These are phyloP conservation scores for Sibirionetta formosa DNA, from an alignment of 2,797 vertebrate species.

Conservation along the genomic window DNA sequence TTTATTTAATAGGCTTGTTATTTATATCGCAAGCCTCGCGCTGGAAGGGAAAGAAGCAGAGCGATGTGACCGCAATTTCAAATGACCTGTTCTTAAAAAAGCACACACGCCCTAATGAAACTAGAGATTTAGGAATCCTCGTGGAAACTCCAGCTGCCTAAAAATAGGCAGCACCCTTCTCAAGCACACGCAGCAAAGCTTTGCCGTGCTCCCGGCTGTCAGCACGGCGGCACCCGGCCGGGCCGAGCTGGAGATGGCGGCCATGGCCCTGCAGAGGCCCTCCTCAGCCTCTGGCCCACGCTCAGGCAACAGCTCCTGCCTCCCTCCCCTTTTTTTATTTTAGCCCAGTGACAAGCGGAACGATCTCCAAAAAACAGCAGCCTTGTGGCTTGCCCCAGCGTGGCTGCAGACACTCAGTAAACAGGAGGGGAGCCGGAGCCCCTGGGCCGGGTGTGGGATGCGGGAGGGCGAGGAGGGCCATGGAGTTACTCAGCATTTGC, in stretches of 20 bases:
- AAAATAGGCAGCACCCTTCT: constrained; percentile 58
- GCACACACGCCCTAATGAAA: constrained; percentile 67
- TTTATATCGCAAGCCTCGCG: not conserved
- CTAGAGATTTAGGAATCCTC: constrained; percentile 72
- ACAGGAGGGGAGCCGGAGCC: constrained; percentile 44
- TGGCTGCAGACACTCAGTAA: constrained; percentile 62
- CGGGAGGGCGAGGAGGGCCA: constrained; percentile 5
- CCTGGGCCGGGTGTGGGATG: not conserved
- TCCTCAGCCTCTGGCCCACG: not conserved
- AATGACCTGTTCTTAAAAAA: constrained; percentile 69
- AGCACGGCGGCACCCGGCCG: not conserved
- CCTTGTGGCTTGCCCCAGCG: constrained; percentile 59
- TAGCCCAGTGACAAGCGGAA: constrained; percentile 35
- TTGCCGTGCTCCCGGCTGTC: not conserved
- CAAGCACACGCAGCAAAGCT: not conserved
- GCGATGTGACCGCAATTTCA: constrained; percentile 31
- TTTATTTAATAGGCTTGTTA: constrained; percentile 18
- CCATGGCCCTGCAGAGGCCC: not conserved
- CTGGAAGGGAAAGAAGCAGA: constrained; percentile 31
- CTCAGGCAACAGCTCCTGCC: not conserved
- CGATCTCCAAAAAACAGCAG: constrained; percentile 11
- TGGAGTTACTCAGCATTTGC: constrained; percentile 76
- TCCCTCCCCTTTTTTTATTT: not conserved
- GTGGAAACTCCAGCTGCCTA: constrained; percentile 68
- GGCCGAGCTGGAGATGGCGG: not conserved